Evolutionary conservation across 2,113 vertebrate genomes (phyloP), one percentile per base, ranked within the genome.

Genomic region (Dasyprocta punctata): DNA sequence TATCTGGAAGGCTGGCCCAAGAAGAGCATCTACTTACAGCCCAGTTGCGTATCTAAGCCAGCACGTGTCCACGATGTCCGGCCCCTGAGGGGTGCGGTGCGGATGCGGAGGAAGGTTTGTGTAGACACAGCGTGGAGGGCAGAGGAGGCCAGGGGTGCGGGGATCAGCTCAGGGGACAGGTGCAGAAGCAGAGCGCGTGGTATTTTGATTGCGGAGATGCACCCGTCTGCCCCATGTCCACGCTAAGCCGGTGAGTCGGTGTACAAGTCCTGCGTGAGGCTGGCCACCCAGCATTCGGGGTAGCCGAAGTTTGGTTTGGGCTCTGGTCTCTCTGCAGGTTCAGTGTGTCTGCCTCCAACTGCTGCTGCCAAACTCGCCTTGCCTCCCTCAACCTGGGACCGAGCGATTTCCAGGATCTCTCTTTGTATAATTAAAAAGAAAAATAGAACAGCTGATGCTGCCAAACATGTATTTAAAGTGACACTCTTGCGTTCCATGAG

Each of bases 381-480:
- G 13, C 94, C 60, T 87, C 94, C 81, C 88, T 63, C 75, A 13
- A 56, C 67, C 89, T 44, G 4, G 61, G 86, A 87, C 71, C 75
- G 94, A 93, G 95, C 96, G 8, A 19, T 75, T 95, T 97, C 96
- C 88, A 95, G 96, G 86, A 90, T 96, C 90, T 83, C 69, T 93
- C 97, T 98, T 97, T 97, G 96, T 98, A 81, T 97, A 96, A 98
- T 98, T 97, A 97, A 97, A 95, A 98, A 97, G 97, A 97, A 97
- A 98, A 98, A 98, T 95, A 97, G 97, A 97, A 97, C 93, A 69
- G 95, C 63, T 2, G 38, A 77, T 97, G 97, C 97, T 98, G 96
- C 97, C 96, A 96, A 97, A 96, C 95, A 94, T 90, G 60, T 95
- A 98, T 97, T 98, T 98, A 97, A 97, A 98, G 94, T 92, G 96